These are phyloP conservation scores for Sanderia malayensis DNA, from an alignment of 30 jellyfish, hydroid and myxozoan genomes.

Conservation along the genomic window DNA sequence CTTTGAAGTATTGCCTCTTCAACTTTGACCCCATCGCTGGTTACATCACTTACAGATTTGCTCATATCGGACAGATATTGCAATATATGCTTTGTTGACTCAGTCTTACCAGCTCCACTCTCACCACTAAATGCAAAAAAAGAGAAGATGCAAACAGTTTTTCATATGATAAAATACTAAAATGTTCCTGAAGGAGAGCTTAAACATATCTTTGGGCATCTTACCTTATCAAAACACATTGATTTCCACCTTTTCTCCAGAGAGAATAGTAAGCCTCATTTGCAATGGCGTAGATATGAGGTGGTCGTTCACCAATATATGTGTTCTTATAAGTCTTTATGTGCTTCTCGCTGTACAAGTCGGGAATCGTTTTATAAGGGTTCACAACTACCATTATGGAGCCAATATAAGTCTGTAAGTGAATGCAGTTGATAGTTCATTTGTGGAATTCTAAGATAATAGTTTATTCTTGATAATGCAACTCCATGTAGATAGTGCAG, in stretches of 20 bases:
- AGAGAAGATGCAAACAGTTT: no score
- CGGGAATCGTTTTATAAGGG: constrained; percentile 84
- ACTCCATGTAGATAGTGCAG: no score
- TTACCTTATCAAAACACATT: constrained; percentile 96
- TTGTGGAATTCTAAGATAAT: no score
- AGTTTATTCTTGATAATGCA: no score
- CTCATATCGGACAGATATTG: constrained; percentile 97
- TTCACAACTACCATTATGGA: constrained; percentile 96
- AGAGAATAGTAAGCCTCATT: constrained; percentile 95
- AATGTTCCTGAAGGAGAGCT: no score
- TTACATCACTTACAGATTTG: constrained; percentile 23
- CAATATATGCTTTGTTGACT: constrained; percentile 90
- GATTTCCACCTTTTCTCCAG: constrained; percentile 99
- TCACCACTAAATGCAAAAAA: constrained; percentile 85
- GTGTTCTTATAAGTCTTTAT: constrained; percentile 77
- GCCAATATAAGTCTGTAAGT: constrained; percentile 92
- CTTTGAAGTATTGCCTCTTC: constrained; percentile 68
- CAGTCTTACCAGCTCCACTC: constrained; percentile 99
- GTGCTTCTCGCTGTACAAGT: constrained; percentile 46
- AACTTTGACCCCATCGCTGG: constrained; percentile 57
- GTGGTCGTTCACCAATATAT: constrained; percentile 96
- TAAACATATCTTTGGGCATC: no score
- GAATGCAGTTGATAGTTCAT: no score
- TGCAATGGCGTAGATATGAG: constrained; percentile 97
- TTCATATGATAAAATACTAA: no score